Evolutionary conservation across 2,113 vertebrate species (phyloP).

Genomic region (Cervus canadensis): DNA sequence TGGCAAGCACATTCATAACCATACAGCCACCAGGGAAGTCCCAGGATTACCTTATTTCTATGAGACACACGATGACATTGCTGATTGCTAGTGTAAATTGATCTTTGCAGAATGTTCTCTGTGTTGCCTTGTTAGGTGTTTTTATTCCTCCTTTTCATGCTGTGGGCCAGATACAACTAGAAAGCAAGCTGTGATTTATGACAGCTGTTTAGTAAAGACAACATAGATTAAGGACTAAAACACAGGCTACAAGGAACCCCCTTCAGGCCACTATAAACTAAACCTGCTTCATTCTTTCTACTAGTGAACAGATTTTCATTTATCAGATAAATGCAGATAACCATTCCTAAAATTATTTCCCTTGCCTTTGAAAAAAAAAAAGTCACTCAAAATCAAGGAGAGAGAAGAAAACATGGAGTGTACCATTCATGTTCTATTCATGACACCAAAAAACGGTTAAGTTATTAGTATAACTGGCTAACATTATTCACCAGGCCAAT

Average conservation of each 20-base stretch:
- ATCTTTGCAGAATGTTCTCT: constrained; percentile 25
- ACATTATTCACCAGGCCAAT: not conserved
- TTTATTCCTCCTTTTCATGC: not conserved
- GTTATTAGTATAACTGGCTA: constrained; percentile 42
- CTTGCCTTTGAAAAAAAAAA: not conserved
- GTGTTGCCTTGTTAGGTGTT: constrained; percentile 54
- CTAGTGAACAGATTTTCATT: constrained; percentile 37
- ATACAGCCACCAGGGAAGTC: not conserved
- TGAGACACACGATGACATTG: not conserved
- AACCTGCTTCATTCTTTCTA: constrained; percentile 54
- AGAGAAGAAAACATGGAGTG: not conserved
- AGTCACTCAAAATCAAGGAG: not conserved
- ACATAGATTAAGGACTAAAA: constrained; percentile 69
- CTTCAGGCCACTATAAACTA: constrained; percentile 48
- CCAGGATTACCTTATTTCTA: not conserved
- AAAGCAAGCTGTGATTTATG: constrained; percentile 71
- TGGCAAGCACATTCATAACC: not conserved
- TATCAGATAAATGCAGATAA: constrained; percentile 42
- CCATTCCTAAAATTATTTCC: constrained; percentile 29
- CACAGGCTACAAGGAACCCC: constrained; percentile 61
- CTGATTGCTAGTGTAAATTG: not conserved
- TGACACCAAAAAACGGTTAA: not conserved
- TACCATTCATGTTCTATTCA: not conserved
- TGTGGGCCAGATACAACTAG: constrained; percentile 59
- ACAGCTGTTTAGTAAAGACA: constrained; percentile 71